A percentile compares a stretch with the other conserved stretches of the same genome.
Conservation (phyloP, 2,888 invertebrate genomes). For the Trissonchulus latispiculum region DNA sequence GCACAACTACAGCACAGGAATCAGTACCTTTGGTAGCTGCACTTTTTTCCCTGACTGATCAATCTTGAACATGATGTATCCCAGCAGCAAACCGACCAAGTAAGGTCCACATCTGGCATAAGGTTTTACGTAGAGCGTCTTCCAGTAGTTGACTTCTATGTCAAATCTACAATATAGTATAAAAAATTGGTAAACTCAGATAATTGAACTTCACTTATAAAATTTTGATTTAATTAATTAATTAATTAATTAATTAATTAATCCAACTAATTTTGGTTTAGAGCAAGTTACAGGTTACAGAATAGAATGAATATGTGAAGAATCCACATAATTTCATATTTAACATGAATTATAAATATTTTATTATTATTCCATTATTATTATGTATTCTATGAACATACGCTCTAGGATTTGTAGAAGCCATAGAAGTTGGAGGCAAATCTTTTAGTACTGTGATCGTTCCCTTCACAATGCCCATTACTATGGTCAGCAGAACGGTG, state of each 20-base stretch:
- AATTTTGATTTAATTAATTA: too few relatives aligned
- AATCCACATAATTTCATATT: too few relatives aligned
- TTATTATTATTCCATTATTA: too few relatives aligned
- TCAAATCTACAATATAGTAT: slow-evolving; percentile 33
- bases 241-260: too few relatives aligned
- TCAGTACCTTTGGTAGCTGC: slow-evolving; percentile 27
- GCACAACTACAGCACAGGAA: too few relatives aligned
- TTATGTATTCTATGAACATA: slow-evolving; percentile 6
- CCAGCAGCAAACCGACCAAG: slow-evolving; percentile 46
- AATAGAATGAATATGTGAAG: too few relatives aligned
- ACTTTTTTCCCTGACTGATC: slow-evolving; percentile 30
- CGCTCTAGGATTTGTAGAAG: slow-evolving; percentile 1
- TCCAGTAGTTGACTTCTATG: slow-evolving; percentile 38
- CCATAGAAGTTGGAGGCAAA: slow-evolving; percentile 14
- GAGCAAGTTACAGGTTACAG: too few relatives aligned
- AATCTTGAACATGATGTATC: slow-evolving; percentile 43
- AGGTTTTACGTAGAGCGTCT: slow-evolving; percentile 46
- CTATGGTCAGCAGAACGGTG: not conserved
- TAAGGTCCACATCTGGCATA: slow-evolving; percentile 48
- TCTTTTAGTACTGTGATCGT: slow-evolving; percentile 6
- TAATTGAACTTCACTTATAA: too few relatives aligned
- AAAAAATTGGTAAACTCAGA: too few relatives aligned
- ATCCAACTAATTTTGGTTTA: too few relatives aligned
- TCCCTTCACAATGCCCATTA: slow-evolving; percentile 10
- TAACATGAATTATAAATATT: too few relatives aligned